A percentile compares a stretch with the other conserved stretches of the same genome.
Evolutionary conservation across 53 echinoderm and acorn worm species (phyloP).

Genomic region (Mesocentrotus franciscanus): DNA sequence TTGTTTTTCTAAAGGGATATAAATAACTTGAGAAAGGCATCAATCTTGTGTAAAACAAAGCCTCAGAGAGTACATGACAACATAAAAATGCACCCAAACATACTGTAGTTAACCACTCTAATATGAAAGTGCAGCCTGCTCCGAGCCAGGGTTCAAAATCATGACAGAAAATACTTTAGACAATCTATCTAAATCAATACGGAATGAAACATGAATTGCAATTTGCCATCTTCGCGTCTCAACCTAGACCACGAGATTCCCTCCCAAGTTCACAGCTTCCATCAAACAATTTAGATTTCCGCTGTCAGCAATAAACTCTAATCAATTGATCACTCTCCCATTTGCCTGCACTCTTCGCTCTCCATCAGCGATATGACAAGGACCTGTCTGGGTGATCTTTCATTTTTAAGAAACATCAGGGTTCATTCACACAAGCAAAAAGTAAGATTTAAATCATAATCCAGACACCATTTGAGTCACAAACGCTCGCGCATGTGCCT

Average conservation of each 20-base stretch:
- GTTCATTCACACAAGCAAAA: not conserved
- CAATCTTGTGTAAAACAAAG: constrained; percentile 17
- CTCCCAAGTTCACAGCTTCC: constrained; percentile 48
- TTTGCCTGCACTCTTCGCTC: constrained; percentile 27
- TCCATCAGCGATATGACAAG: constrained; percentile 44
- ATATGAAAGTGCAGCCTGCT: constrained; percentile 31
- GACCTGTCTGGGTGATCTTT: not conserved
- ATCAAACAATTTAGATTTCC: constrained; percentile 52
- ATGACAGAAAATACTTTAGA: constrained; percentile 8
- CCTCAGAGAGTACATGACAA: constrained; percentile 11
- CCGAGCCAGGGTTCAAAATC: constrained; percentile 34
- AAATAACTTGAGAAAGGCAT: constrained; percentile 9
- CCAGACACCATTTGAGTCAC: not conserved
- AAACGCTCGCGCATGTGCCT: too few species aligned
- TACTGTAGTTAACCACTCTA: not conserved
- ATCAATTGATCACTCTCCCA: constrained; percentile 36
- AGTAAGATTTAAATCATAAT: not conserved
- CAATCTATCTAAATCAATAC: constrained; percentile 45
- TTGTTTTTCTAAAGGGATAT: not conserved
- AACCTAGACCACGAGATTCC: not conserved
- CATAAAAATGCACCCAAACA: constrained; percentile 6
- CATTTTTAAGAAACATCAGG: not conserved
- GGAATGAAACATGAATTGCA: constrained; percentile 52
- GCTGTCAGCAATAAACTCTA: constrained; percentile 33
- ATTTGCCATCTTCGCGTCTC: constrained; percentile 43